Conservation (phyloP, 2,888 invertebrate species). For the Macrophya alboannulata region DNA sequence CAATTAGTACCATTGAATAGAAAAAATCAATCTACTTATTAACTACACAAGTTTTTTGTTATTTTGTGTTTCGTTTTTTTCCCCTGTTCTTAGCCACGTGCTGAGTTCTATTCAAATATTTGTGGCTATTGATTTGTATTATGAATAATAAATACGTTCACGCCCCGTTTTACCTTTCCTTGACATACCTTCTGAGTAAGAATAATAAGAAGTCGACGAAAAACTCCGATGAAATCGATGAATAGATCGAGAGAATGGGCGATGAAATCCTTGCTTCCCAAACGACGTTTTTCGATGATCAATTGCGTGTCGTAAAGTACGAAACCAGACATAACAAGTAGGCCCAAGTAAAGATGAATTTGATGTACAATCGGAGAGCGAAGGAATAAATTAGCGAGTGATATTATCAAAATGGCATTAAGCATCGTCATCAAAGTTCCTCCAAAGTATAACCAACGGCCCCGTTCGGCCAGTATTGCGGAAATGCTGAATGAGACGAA, state of each 20-base stretch:
- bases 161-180: not conserved
- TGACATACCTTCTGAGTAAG: conserved; percentile 91
- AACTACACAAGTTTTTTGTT: not conserved
- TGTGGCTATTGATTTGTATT: not conserved
- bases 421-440: conserved; percentile 93
- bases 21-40: not conserved
- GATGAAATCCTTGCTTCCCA: conserved; percentile 96
- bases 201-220: conserved; percentile 95
- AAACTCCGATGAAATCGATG: conserved; percentile 96
- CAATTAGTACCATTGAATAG: not conserved
- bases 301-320: conserved; percentile 98
- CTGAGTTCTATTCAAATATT: not conserved
- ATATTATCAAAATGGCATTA: conserved; percentile 89
- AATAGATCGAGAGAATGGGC: conserved; percentile 96
- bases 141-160: conserved; percentile 22
- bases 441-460: conserved; percentile 95
- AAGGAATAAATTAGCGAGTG: conserved; percentile 93
- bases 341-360: conserved; percentile 93
- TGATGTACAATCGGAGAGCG: conserved; percentile 91
- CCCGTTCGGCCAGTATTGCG: conserved; percentile 92
- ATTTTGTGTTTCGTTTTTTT: not conserved
- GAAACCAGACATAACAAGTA: conserved; percentile 96
- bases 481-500: conserved; percentile 96
- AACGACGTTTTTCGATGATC: conserved; percentile 95
- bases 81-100: not conserved